Evolutionary conservation across 53 echinoderm and acorn worm genomes (phyloP).

Genomic region (Apostichopus leukothele): DNA sequence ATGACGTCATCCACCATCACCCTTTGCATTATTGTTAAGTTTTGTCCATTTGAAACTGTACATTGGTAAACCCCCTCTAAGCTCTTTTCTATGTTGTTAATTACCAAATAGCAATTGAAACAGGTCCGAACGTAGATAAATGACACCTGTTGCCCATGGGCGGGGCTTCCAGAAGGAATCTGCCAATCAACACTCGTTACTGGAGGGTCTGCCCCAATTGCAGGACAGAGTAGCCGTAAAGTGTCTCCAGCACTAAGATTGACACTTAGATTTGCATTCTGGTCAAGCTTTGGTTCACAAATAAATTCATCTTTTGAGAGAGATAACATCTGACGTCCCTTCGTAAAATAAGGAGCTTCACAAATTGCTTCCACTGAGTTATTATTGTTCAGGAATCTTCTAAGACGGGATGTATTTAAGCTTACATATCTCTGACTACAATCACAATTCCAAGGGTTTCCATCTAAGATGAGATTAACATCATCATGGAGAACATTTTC

Average conservation of each 20-base stretch:
- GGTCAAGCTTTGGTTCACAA: too few relatives aligned
- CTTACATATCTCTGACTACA: background rate
- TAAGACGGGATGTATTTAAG: background rate
- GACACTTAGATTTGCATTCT: too few relatives aligned
- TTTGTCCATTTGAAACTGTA: background rate
- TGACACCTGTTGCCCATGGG: background rate
- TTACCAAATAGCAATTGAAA: background rate
- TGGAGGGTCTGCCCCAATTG: too few relatives aligned
- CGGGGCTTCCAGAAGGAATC: too few relatives aligned
- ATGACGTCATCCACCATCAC: background rate
- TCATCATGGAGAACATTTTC: background rate
- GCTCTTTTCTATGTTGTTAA: background rate
- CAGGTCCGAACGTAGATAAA: background rate
- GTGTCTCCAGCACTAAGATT: too few relatives aligned
- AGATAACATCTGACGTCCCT: too few relatives aligned
- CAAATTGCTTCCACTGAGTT: too few relatives aligned
- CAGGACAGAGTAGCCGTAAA: too few relatives aligned
- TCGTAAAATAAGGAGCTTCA: too few relatives aligned
- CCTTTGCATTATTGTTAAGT: background rate
- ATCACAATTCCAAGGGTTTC: slow-evolving; percentile 2
- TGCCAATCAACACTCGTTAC: too few relatives aligned
- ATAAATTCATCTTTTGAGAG: too few relatives aligned
- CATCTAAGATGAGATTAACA: background rate
- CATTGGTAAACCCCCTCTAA: background rate
- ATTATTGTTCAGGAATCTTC: background rate